Evolutionary conservation across 1,140 invertebrate genomes (phyloP).

Genomic region (Pogonomyrmex californicus): DNA sequence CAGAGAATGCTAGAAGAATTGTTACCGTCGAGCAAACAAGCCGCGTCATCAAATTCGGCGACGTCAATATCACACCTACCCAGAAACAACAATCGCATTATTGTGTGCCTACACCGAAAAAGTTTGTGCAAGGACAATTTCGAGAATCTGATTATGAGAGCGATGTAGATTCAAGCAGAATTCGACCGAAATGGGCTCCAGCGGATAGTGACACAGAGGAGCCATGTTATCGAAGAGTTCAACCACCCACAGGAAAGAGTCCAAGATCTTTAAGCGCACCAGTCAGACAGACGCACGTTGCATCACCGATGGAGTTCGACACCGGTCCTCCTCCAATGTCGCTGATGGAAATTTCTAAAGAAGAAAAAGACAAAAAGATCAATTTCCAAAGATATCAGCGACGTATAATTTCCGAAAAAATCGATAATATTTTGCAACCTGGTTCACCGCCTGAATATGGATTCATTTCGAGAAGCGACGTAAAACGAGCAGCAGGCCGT

Average conservation of each 20-base stretch:
- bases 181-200: slow-evolving; percentile 89
- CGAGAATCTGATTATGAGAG: slow-evolving; percentile 92
- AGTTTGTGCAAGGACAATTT: slow-evolving; percentile 90
- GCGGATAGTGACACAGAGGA: slow-evolving; percentile 88
- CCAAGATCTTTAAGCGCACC: slow-evolving; percentile 85
- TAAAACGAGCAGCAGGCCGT: slow-evolving; percentile 85
- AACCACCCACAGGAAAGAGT: slow-evolving; percentile 84
- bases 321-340: slow-evolving; percentile 83
- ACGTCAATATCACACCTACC: slow-evolving; percentile 74
- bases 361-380: slow-evolving; percentile 41
- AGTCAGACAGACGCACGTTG: slow-evolving; percentile 84
- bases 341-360: slow-evolving; percentile 69
- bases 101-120: slow-evolving; percentile 88
- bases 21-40: slow-evolving; percentile 91
- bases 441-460: slow-evolving; percentile 89
- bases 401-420: slow-evolving; percentile 60
- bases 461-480: slow-evolving; percentile 85
- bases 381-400: slow-evolving; percentile 28
- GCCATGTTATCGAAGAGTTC: slow-evolving; percentile 89
- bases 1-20: slow-evolving; percentile 89
- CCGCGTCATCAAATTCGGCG: slow-evolving; percentile 90
- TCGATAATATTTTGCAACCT: slow-evolving; percentile 83
- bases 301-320: slow-evolving; percentile 89
- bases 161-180: slow-evolving; percentile 89
- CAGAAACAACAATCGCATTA: slow-evolving; percentile 84